Percentiles rank a stretch among this genome's conserved stretches.
Evolutionary conservation across 2,888 invertebrate species (phyloP).

Genomic region (Chaitophorus viminalis): DNA sequence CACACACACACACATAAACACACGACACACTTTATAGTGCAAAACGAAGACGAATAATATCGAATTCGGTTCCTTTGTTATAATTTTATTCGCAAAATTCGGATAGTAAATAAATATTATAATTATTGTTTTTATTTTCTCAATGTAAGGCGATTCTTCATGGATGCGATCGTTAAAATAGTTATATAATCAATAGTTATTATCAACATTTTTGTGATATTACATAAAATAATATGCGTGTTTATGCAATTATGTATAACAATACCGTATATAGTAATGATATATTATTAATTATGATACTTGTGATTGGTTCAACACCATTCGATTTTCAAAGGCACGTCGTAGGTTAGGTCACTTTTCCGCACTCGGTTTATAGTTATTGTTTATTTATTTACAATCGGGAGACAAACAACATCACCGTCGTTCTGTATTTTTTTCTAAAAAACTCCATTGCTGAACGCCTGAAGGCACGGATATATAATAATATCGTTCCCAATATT

Average conservation of each 20-base stretch:
- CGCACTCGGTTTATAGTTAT: background rate
- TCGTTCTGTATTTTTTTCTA: background rate
- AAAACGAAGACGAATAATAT: slow-evolving; percentile 8
- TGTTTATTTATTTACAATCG: background rate
- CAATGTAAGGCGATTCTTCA: background rate
- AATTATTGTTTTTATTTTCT: slow-evolving; percentile 24
- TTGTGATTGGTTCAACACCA: too few relatives aligned
- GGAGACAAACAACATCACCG: too few relatives aligned
- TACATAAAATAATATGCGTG: background rate
- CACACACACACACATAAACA: too few relatives aligned
- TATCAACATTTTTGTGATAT: background rate
- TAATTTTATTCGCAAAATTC: slow-evolving; percentile 9
- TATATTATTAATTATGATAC: too few relatives aligned
- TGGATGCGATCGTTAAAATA: background rate
- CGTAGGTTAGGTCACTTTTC: background rate
- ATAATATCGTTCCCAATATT: background rate
- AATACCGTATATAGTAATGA: background rate
- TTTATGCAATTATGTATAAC: background rate
- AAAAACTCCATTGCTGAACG: background rate
- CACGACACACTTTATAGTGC: slow-evolving; percentile 1
- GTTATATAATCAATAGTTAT: background rate
- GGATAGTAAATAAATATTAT: background rate
- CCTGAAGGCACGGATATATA: background rate
- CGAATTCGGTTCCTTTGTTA: slow-evolving; percentile 26
- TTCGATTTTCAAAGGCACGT: too few relatives aligned